Evolutionary conservation across 2,888 invertebrate genomes (phyloP), one percentile per base, ranked within the genome.

Genomic region (Galeruca laticollis): DNA sequence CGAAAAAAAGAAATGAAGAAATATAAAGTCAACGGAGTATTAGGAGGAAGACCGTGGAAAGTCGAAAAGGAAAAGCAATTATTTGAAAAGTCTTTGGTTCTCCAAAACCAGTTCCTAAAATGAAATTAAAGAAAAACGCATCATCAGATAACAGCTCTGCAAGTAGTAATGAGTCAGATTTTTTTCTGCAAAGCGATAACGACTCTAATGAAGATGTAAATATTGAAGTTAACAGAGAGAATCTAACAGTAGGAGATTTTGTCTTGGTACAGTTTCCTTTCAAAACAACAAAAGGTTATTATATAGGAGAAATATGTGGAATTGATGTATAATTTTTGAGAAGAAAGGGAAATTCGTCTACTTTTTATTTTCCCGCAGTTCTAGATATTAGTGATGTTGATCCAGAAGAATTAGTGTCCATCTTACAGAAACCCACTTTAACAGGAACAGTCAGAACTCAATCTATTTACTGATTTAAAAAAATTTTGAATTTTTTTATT

Each of bases 201-300:
- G 57, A n/a, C 26, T 31, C 57, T 57, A 31, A 57, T 43, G 43
- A 8, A 43, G 43, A 13, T 57, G 57, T 57, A 57, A 31, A 57
- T 57, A 31, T 57, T 57, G 57, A 57, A 31, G 52, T 52, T 52
- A 18, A 52, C 52, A 52, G 52, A 52, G 52, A 52, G 15, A 52
- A 52, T 52, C 20, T 52, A 52, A 52, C 20, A 20, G 52, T 52
- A n/a, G n/a, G n/a, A 52, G 52, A 52, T 52, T 52, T 52, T 52
- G 52, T 52, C 52, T 52, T 52, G 52, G 52, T 52, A 52, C 52
- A 52, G 15, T 18, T 52, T 52, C 52, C 52, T 11, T 18, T 52
- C 4, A 52, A 52, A 52, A 52, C 52, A 52, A 52, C 52, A 52
- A 52, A 52, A 52, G 15, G 5, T 20, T 52, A 52, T 52, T 52